Evolutionary conservation across 2,888 invertebrate species (phyloP), one percentile per base, ranked within the genome.

Genomic region (Drymonia ruficornis): DNA sequence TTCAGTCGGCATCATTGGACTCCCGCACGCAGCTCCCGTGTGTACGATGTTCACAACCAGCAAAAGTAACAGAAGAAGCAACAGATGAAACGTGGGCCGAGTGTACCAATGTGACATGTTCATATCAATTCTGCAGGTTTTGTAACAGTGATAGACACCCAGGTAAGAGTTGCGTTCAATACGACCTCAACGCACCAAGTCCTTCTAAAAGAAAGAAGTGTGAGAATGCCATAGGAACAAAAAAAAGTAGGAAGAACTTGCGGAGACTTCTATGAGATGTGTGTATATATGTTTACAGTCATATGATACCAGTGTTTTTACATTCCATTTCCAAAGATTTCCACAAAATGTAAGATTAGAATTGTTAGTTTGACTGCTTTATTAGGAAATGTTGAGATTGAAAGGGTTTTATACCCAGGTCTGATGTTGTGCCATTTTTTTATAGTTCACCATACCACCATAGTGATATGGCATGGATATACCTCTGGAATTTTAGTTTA

Each of bases 31-130:
- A 93, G 64, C 63, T 89, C 55, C 70, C 83, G 38, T 93, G 93
- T 81, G 83, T 83, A 19, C 79, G 87, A 34, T 93, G 93, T 62
- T 67, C 78, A 23, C 84, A 86, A 47, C 93, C 93, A 15, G 89
- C 93, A n/a, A 89, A 89, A 72, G 82, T 93, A n/a, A 88, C 85
- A 46, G 76, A 83, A 56, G 89, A 90, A 64, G 48, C 60, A 31
- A 70, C 81, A 38, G 91, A 89, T 54, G 94, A 93, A 80, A 86
- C 92, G 72, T 94, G 94, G 94, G 91, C 88, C 50, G 89, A 93
- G 76, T 94, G 94, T 76, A 89, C 89, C 63, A 89, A 88, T 72
- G 66, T 61, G 54, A 84, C 85, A 66, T 94, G 94, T 80, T 76
- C 87, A 45, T 91, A 89, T 81, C 87, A 91, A 75, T 94, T 93